Percentiles rank a stretch among this genome's conserved stretches.
Evolutionary conservation across 2,888 invertebrate genomes (phyloP).

Genomic region (Pseudococcus longispinus): DNA sequence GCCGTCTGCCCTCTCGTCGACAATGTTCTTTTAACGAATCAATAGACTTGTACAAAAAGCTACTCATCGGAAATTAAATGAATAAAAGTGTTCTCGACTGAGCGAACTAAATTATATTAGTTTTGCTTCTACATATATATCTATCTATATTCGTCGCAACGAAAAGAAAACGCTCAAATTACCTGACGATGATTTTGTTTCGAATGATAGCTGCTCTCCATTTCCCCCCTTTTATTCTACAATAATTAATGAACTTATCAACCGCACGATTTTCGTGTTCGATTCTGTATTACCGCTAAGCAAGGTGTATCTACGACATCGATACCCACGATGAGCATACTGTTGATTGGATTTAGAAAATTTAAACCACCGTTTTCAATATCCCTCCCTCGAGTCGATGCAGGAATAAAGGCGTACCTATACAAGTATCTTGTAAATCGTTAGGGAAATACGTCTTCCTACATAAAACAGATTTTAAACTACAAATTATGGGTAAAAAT

Average conservation of each 20-base stretch:
- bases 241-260: not conserved
- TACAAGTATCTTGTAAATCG: not conserved
- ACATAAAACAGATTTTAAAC: not conserved
- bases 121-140: not conserved
- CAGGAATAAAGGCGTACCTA: not conserved
- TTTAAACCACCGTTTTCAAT: not conserved
- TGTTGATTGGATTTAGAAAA: not conserved
- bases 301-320: not conserved
- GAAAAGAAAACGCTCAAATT: not conserved
- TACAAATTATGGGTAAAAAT: not conserved
- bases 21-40: conserved; percentile 6
- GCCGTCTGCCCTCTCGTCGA: not conserved
- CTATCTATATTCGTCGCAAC: not conserved
- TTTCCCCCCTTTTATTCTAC: not conserved
- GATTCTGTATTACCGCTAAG: not conserved
- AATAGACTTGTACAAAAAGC: not conserved
- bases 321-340: not conserved
- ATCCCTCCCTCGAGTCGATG: not conserved
- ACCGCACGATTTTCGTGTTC: not conserved
- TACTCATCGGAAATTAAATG: conserved; percentile 15
- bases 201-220: not conserved
- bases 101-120: conserved; percentile 21
- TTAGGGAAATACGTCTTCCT: not conserved
- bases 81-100: not conserved
- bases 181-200: not conserved